A percentile compares a stretch with the other conserved stretches of the same genome.
Evolutionary conservation across 2,113 vertebrate species (phyloP).

Genomic region (Dermatemys mawii): DNA sequence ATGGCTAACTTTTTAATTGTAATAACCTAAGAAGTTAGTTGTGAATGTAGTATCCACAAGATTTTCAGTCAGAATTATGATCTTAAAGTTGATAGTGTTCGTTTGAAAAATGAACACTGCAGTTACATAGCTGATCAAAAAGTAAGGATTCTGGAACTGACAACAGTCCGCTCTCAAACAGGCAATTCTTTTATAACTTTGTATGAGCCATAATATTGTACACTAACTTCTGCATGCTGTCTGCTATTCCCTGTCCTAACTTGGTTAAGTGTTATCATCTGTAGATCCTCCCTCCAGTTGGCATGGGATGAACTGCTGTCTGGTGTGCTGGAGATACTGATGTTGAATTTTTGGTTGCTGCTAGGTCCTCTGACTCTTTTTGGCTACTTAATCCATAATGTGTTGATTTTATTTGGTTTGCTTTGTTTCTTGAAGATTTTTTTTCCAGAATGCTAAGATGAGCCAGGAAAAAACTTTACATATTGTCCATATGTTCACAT

Average conservation of each 20-base stretch:
- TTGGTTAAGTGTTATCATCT: not conserved
- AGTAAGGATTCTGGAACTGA: not conserved
- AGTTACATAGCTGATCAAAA: fast-evolving
- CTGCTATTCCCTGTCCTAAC: not conserved
- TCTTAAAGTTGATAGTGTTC: not conserved
- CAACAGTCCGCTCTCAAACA: not conserved
- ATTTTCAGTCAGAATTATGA: not conserved
- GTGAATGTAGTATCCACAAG: not conserved
- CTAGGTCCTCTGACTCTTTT: not conserved
- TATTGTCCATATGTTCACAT: not conserved
- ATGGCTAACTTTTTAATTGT: not conserved
- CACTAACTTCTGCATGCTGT: not conserved
- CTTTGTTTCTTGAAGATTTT: not conserved
- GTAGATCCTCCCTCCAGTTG: not conserved
- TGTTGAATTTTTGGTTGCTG: not conserved
- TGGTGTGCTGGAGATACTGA: not conserved
- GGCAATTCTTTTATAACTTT: fast-evolving
- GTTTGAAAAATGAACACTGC: not conserved
- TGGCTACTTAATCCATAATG: not conserved
- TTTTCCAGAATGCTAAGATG: not conserved
- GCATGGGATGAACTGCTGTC: not conserved
- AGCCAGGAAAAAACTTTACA: not conserved
- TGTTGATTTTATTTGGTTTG: not conserved
- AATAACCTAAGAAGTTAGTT: not conserved
- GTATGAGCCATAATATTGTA: not conserved